Percentiles rank a stretch among this genome's conserved stretches.
These are phyloP conservation scores for Diorhabda elongata DNA, from an alignment of 1,140 invertebrate genomes.

Conservation along the genomic window DNA sequence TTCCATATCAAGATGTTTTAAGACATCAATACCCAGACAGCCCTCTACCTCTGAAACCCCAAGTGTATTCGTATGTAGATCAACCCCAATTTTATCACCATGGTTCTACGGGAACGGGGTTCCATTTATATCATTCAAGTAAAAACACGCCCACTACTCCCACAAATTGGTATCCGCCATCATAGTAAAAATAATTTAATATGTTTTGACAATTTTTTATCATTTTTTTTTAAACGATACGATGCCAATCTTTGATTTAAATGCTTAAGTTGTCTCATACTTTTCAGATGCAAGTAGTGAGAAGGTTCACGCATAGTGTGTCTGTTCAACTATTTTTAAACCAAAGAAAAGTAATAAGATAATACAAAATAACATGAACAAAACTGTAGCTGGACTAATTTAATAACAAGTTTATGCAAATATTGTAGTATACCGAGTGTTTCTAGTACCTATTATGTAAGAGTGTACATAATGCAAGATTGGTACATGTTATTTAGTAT, in stretches of 20 bases:
- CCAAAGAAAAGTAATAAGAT: slow-evolving; percentile 39
- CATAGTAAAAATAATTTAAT: slow-evolving; percentile 53
- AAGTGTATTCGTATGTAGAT: slow-evolving; percentile 73
- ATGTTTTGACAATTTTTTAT: slow-evolving; percentile 27
- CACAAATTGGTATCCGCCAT: slow-evolving; percentile 71
- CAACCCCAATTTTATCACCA: slow-evolving; percentile 83
- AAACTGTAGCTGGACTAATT: slow-evolving; percentile 24
- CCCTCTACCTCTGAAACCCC: slow-evolving; percentile 82
- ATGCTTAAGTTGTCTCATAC: slow-evolving; percentile 28
- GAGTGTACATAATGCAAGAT: slow-evolving; percentile 20
- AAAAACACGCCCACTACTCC: slow-evolving; percentile 57
- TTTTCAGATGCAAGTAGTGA: slow-evolving; percentile 12
- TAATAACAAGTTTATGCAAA: slow-evolving; percentile 24
- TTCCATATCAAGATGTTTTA: slow-evolving; percentile 56
- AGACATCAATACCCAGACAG: slow-evolving; percentile 63
- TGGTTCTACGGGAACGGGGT: slow-evolving; percentile 65
- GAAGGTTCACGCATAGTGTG: slow-evolving; percentile 23
- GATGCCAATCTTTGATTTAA: slow-evolving; percentile 28
- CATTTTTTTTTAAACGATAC: slow-evolving; percentile 24
- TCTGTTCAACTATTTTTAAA: slow-evolving; percentile 42
- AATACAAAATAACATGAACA: slow-evolving; percentile 37
- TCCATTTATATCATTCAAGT: slow-evolving; percentile 82
- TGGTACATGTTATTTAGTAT: slow-evolving; percentile 35
- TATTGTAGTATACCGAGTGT: slow-evolving; percentile 27
- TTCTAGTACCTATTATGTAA: slow-evolving; percentile 23